These are phyloP conservation scores for Amblyornis subalaris DNA, from an alignment of 2,113 vertebrate species.

Conservation along the genomic window DNA sequence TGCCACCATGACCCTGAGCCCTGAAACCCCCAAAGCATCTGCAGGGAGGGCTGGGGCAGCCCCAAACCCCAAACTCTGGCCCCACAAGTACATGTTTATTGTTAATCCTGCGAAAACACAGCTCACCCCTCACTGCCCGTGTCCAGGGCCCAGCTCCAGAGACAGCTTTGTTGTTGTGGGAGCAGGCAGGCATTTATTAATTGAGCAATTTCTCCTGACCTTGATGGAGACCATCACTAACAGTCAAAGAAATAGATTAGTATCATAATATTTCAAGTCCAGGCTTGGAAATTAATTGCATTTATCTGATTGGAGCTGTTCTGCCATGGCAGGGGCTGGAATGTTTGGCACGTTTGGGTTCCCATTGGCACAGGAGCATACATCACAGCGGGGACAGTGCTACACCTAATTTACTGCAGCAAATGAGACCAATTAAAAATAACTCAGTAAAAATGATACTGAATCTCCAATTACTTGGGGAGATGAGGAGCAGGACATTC, in stretches of 20 bases:
- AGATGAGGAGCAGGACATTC: constrained; percentile 29
- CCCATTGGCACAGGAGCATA: constrained; percentile 28
- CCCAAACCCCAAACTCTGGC: not conserved
- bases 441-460: constrained; percentile 50
- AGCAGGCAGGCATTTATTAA: not conserved
- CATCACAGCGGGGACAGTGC: constrained; percentile 57
- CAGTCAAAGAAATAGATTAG: constrained; percentile 25
- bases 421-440: constrained; percentile 74
- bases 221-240: constrained; percentile 43
- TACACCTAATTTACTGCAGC: constrained; percentile 66
- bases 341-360: constrained; percentile 21
- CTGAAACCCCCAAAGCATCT: not conserved
- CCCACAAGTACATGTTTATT: accelerated
- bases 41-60: not conserved
- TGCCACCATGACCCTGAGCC: not conserved
- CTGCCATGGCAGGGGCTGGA: not conserved
- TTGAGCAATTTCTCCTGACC: constrained; percentile 26
- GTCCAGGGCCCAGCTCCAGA: not conserved
- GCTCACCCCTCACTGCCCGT: not conserved
- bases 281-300: constrained; percentile 52
- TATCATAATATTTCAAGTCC: constrained; percentile 43
- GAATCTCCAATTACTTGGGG: constrained; percentile 47
- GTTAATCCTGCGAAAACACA: accelerated
- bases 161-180: not conserved
- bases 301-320: not conserved